phyloP scores from a whole-genome alignment of 2,888 invertebrate genomes.

The Tipula vernalis region DNA sequence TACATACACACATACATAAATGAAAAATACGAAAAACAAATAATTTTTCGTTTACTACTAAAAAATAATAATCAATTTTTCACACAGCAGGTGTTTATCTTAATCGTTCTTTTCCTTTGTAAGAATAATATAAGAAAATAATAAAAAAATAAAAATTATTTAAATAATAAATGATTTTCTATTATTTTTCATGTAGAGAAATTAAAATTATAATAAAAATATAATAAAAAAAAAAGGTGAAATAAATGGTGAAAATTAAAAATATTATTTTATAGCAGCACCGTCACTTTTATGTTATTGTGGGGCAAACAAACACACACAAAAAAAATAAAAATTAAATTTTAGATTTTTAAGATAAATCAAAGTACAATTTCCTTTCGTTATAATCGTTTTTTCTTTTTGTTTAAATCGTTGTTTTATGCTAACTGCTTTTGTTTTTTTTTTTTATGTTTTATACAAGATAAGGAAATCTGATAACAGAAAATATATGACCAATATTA shows the following conservation, averaged over 20 bases:
- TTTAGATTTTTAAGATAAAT: neutral
- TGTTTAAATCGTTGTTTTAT: neutral
- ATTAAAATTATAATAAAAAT: neutral
- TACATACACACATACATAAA: neutral
- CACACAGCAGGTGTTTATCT: slow-evolving; percentile 11
- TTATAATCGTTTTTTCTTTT: neutral
- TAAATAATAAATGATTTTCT: slow-evolving; percentile 7
- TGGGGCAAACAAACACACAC: neutral
- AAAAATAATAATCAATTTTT: slow-evolving; percentile 9
- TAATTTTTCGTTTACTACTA: slow-evolving; percentile 8
- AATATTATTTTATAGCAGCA: neutral
- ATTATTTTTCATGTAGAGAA: neutral
- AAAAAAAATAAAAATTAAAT: too few species aligned
- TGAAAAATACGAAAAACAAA: slow-evolving; percentile 7
- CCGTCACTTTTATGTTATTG: neutral
- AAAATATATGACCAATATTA: neutral
- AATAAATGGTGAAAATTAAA: neutral
- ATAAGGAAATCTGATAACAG: neutral
- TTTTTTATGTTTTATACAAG: neutral
- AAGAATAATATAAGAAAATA: neutral
- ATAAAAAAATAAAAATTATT: neutral
- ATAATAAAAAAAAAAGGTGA: neutral
- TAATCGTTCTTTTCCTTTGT: neutral
- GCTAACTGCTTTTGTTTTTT: neutral
- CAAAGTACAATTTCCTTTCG: neutral